phyloP scores from a whole-genome alignment of 2,888 invertebrate genomes.

The Pseudococcus longispinus region DNA sequence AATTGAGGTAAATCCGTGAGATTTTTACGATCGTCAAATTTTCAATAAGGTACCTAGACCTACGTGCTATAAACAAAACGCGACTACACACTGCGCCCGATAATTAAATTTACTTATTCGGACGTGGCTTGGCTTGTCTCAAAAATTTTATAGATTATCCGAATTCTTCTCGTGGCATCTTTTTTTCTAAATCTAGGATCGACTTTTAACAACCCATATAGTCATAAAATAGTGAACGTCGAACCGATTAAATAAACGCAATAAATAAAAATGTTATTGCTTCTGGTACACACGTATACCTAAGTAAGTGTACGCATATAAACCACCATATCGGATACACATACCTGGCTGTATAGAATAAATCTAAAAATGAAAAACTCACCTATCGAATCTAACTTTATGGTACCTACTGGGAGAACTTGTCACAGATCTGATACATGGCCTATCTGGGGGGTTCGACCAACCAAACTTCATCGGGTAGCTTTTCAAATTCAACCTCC shows the following conservation, averaged over 20 bases:
- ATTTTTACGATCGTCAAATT: slow-evolving; percentile 14
- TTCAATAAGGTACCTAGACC: neutral
- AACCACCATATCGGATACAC: neutral
- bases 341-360: slow-evolving; percentile 8
- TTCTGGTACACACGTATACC: slow-evolving; percentile 39
- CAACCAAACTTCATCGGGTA: neutral
- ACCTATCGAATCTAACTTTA: slow-evolving; percentile 54
- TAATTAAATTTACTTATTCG: slow-evolving; percentile 33
- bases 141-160: slow-evolving; percentile 19
- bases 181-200: slow-evolving; percentile 9
- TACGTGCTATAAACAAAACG: neutral
- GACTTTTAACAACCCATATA: slow-evolving; percentile 48
- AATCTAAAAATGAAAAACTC: slow-evolving; percentile 39
- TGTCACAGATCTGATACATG: slow-evolving; percentile 54
- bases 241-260: slow-evolving; percentile 52
- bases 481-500: slow-evolving; percentile 51
- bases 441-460: slow-evolving; percentile 51
- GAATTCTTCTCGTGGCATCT: neutral
- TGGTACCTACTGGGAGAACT: slow-evolving; percentile 54
- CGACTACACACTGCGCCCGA: slow-evolving; percentile 18
- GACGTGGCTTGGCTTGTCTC: no score
- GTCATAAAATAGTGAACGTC: slow-evolving; percentile 52
- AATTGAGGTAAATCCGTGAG: neutral
- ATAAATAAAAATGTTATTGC: slow-evolving; percentile 56
- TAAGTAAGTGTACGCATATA: neutral